Base-by-base conservation (phyloP, 1,140 invertebrate genomes). In the Plectus sambesii region DNA sequence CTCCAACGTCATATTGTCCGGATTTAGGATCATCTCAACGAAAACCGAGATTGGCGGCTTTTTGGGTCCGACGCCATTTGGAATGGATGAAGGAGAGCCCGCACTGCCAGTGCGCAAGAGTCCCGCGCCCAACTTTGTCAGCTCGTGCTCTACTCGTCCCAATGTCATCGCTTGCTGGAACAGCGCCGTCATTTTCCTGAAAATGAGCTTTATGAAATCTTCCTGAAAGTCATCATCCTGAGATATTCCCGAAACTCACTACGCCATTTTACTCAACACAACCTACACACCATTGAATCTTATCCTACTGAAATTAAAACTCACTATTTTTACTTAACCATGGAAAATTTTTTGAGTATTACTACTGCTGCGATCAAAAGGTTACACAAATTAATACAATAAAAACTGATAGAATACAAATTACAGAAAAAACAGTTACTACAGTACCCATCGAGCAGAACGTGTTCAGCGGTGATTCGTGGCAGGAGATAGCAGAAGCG, bases 1-100 rank as follows among this genome's bases (percentile, higher is more conserved):
- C 17, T 60, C 55, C 27, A 60, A 38, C 23, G 41, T 39, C 23
- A 60, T 49, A 45, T 56, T 55, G 23, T 60, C 58, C 12, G 58
- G 58, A 40, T 60, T 60, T 3, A 60, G 26, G 30, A 60, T 57
- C 23, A 60, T 60, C 25, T 60, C 58, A 3, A 60, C 58, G 33
- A 60, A 60, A 2, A 59, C 49, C n/a, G 55, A 58, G 27, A 59
- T 59, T 15, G 55, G 52, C 20, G 27, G 15, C 30, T 36, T 19
- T 42, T 36, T 2, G 17, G 24, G 41, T 6, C 15, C 20, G n/a
- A n/a, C n/a, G n/a, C n/a, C 15, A 20, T 22, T 9, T 6, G 41
- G 27, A 2, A 5, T 8, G 17, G 5, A 27, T 9, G 41, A 5
- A 5, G 40, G 29, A 5, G 24, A 15, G 6, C 41, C 41, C 19